Conservation (phyloP, 2,888 invertebrate species). For the Amphipoea oculea region DNA sequence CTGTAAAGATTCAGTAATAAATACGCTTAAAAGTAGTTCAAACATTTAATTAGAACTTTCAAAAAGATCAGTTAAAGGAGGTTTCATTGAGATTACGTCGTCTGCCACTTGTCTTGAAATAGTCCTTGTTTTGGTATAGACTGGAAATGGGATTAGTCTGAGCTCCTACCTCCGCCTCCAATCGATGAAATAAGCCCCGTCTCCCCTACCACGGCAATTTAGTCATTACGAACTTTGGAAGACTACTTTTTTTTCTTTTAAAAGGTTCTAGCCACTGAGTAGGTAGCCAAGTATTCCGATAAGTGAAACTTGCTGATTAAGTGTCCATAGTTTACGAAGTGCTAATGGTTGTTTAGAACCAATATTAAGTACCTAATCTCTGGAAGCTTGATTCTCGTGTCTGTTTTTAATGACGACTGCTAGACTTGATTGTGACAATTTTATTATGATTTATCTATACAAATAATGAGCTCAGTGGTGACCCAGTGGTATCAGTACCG, state of each 20-base stretch:
- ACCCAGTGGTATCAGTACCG: not conserved
- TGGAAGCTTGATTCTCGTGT: not conserved
- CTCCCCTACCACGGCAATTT: conserved; percentile 51
- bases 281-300: conserved; percentile 8
- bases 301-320: conserved; percentile 14
- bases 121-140: conserved; percentile 58
- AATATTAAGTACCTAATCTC: not conserved
- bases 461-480: not conserved
- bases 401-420: not conserved
- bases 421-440: not conserved
- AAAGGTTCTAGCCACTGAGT: conserved; percentile 33
- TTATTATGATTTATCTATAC: not conserved
- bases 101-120: conserved; percentile 47
- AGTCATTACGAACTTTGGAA: conserved; percentile 34
- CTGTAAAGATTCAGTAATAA: not conserved
- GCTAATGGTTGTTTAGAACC: conserved; percentile 21
- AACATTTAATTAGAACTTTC: conserved; percentile 33
- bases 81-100: conserved; percentile 42
- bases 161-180: conserved; percentile 49
- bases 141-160: conserved; percentile 63
- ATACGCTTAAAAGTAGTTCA: conserved; percentile 1
- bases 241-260: conserved; percentile 26
- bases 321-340: conserved; percentile 10
- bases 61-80: conserved; percentile 22
- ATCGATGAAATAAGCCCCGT: conserved; percentile 56